These are phyloP conservation scores for Eremobia ochroleuca DNA, from an alignment of 2,888 invertebrate species.

Conservation along the genomic window DNA sequence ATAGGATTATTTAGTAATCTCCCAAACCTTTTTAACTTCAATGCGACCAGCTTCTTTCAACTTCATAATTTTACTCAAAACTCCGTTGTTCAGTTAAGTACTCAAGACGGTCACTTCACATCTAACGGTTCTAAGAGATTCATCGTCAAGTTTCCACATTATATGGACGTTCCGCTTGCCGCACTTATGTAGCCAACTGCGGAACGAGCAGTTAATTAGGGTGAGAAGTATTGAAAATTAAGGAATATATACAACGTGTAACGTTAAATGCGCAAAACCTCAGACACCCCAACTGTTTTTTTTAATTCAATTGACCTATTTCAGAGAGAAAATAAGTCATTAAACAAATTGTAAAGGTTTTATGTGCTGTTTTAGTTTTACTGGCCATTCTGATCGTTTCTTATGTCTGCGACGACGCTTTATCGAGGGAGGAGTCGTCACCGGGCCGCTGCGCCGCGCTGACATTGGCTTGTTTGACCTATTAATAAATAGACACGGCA, in stretches of 20 bases:
- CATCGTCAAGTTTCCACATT: slow-evolving; percentile 53
- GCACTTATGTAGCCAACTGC: slow-evolving; percentile 46
- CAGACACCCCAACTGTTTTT: too few relatives aligned
- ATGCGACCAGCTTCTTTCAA: neutral
- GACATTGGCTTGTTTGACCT: too few relatives aligned
- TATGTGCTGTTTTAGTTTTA: too few relatives aligned
- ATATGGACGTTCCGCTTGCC: slow-evolving; percentile 68
- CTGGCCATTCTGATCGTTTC: too few relatives aligned
- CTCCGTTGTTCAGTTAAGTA: slow-evolving; percentile 19
- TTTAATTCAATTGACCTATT: too few relatives aligned
- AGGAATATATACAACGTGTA: neutral
- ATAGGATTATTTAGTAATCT: neutral
- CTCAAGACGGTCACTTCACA: slow-evolving; percentile 46
- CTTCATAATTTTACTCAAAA: neutral
- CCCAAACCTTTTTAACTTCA: neutral
- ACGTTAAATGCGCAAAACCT: too few relatives aligned
- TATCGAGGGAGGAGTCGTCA: too few relatives aligned
- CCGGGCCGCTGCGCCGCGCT: too few relatives aligned
- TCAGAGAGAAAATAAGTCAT: too few relatives aligned
- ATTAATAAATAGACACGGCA: too few relatives aligned
- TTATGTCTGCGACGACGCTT: too few relatives aligned
- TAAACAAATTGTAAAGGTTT: too few relatives aligned
- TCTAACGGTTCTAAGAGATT: slow-evolving; percentile 54
- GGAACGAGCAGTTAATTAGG: slow-evolving; percentile 62
- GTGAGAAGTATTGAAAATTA: slow-evolving; percentile 42